phyloP scores from a whole-genome alignment of 2,888 invertebrate species.

The Boloria euphrosyne region DNA sequence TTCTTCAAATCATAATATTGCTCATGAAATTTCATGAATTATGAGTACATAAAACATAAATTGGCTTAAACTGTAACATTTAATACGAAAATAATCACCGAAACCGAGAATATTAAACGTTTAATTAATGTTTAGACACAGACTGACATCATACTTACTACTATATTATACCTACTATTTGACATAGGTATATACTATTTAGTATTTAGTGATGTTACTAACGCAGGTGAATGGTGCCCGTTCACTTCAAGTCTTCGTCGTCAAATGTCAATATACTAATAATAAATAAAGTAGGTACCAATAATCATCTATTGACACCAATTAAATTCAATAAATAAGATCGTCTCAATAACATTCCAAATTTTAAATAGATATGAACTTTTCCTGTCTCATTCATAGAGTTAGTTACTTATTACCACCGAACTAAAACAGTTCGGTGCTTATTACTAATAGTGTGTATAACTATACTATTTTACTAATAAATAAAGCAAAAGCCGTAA shows the following conservation, averaged over 20 bases:
- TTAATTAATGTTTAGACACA: too few species aligned
- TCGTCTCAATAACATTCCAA: constrained; percentile 4
- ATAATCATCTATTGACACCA: constrained; percentile 16
- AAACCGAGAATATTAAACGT: too few species aligned
- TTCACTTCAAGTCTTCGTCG: not conserved
- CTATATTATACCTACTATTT: not conserved
- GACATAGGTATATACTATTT: not conserved
- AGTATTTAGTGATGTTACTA: not conserved
- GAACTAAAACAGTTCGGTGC: too few species aligned
- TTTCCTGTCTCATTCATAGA: not conserved
- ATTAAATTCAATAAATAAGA: constrained; percentile 15
- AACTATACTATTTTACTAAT: too few species aligned
- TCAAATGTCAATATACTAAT: constrained; percentile 10
- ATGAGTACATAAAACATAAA: too few species aligned
- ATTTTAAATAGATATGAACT: not conserved
- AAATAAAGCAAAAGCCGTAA: too few species aligned
- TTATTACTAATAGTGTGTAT: too few species aligned
- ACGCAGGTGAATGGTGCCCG: constrained; percentile 9
- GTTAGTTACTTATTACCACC: too few species aligned
- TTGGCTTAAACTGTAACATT: too few species aligned
- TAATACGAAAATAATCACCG: too few species aligned
- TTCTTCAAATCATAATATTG: too few species aligned
- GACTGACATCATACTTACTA: not conserved
- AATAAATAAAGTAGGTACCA: constrained; percentile 3
- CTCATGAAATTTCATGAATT: too few species aligned